Conservation (phyloP, 2,888 invertebrate species). For the Ectemnius lituratus region DNA sequence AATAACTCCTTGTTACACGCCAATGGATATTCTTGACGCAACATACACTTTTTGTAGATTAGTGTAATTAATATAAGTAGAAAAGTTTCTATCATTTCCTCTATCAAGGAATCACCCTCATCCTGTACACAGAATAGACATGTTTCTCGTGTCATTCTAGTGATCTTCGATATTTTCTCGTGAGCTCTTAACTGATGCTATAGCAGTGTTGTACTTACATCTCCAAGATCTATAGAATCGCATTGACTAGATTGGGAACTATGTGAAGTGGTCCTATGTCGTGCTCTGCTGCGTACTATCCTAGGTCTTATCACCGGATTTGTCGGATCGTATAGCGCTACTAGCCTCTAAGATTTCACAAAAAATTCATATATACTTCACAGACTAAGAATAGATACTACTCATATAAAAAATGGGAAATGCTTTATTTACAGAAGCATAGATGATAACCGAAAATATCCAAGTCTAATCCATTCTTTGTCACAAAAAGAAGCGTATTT, state of each 20-base stretch:
- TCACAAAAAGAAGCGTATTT: too few relatives aligned
- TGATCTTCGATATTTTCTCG: not conserved
- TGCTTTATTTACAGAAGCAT: too few relatives aligned
- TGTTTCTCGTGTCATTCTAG: not conserved
- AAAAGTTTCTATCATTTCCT: slow-evolving; percentile 80
- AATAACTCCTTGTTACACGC: slow-evolving; percentile 66
- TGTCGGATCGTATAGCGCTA: slow-evolving; percentile 82
- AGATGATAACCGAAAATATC: too few relatives aligned
- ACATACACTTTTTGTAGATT: slow-evolving; percentile 72
- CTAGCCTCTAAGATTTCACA: slow-evolving; percentile 76
- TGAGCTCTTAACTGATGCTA: not conserved
- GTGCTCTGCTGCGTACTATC: slow-evolving; percentile 74
- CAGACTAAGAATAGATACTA: not conserved
- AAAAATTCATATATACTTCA: not conserved
- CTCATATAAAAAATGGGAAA: too few relatives aligned
- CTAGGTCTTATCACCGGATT: slow-evolving; percentile 79
- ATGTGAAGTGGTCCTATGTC: slow-evolving; percentile 74
- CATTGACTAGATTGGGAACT: slow-evolving; percentile 79
- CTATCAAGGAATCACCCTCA: slow-evolving; percentile 70
- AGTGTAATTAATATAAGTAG: slow-evolving; percentile 78
- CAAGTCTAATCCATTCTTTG: too few relatives aligned
- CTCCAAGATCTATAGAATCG: slow-evolving; percentile 78
- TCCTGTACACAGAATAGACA: slow-evolving; percentile 58
- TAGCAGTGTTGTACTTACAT: slow-evolving; percentile 61
- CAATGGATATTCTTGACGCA: slow-evolving; percentile 65